Base-by-base conservation (phyloP, 2,888 invertebrate genomes). In the Hylaea fasciaria region DNA sequence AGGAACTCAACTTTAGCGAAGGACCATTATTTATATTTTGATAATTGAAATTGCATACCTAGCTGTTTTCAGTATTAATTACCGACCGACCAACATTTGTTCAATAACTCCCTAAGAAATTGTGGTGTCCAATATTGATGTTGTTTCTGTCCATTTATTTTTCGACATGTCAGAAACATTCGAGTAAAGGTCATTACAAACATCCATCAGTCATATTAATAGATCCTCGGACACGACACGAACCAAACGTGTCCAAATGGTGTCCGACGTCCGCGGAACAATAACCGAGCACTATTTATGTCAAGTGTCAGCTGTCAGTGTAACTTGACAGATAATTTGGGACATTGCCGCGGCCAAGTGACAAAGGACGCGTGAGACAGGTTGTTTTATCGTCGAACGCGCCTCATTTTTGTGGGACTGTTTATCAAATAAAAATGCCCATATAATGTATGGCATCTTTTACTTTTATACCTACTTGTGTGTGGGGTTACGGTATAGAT, bases 261-360 rank as follows among this genome's bases (percentile, higher is more conserved):
- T 32, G 60, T 35, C 45, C 45, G 9, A 32, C 39, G 47, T 44
- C 53, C 35, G 10, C 2, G 22, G 37, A 41, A 65, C 65, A 64
- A 60, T 57, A 57, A 39, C 28, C 48, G 29, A 54, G 48, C 46
- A 64, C 66, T 62, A 65, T 66, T 68, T 66, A 65, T 53, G 17
- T 47, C 57, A 60, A 22, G 46, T 64, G 59, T 41, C 55, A 59
- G 44, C 59, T 64, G 53, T 65, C 63, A 59, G 47, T 59, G 57
- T 50, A 44, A 52, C 57, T 62, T 65, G 68, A 65, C 68, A 65
- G 55, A 59, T 65, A 32, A 65, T 68, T 65, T 41, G 57, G 61
- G 52, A 47, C 50, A 53, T 48, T 43, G 28, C 53, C 39, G 28
- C 44, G 12, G 7, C 40, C 35, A 39, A 37, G 46, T 51, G 54